phyloP scores from a whole-genome alignment of 2,888 invertebrate species.

The Apamea anceps region DNA sequence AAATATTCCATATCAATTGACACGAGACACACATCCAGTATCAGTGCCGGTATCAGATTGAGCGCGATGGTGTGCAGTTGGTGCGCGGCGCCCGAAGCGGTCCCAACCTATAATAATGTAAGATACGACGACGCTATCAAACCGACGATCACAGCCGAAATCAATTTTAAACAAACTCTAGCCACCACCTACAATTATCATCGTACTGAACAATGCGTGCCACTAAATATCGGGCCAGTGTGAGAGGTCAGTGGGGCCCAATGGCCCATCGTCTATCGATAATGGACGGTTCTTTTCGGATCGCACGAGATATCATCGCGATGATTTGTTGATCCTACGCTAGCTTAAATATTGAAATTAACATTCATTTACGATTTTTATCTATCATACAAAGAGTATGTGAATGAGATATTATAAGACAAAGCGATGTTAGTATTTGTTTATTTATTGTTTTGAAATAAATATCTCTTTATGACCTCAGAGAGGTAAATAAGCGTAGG shows the following conservation, averaged over 20 bases:
- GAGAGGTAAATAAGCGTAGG: neutral
- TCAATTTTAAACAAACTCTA: constrained; percentile 90
- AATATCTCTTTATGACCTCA: constrained; percentile 7
- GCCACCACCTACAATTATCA: constrained; percentile 89
- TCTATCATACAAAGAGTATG: constrained; percentile 71
- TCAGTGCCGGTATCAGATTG: constrained; percentile 35
- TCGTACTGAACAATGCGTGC: constrained; percentile 85
- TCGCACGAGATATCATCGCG: constrained; percentile 87
- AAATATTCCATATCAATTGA: constrained; percentile 35
- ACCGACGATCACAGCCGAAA: constrained; percentile 85
- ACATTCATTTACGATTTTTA: constrained; percentile 87
- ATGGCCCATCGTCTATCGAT: constrained; percentile 71
- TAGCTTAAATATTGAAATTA: constrained; percentile 89
- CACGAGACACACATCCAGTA: constrained; percentile 36
- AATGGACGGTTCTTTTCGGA: constrained; percentile 86
- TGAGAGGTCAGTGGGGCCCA: constrained; percentile 84
- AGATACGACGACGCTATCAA: constrained; percentile 82
- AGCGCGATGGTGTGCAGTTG: constrained; percentile 47
- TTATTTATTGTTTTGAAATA: constrained; percentile 52
- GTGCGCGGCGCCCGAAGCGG: constrained; percentile 61
- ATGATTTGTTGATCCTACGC: constrained; percentile 89
- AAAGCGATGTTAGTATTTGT: constrained; percentile 57
- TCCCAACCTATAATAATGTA: constrained; percentile 82
- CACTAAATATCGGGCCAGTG: constrained; percentile 84
- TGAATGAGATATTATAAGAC: constrained; percentile 66